Evolutionary conservation across 37 sponge, comb jelly and placozoan species (phyloP).

Genomic region (Halichondria panicea): DNA sequence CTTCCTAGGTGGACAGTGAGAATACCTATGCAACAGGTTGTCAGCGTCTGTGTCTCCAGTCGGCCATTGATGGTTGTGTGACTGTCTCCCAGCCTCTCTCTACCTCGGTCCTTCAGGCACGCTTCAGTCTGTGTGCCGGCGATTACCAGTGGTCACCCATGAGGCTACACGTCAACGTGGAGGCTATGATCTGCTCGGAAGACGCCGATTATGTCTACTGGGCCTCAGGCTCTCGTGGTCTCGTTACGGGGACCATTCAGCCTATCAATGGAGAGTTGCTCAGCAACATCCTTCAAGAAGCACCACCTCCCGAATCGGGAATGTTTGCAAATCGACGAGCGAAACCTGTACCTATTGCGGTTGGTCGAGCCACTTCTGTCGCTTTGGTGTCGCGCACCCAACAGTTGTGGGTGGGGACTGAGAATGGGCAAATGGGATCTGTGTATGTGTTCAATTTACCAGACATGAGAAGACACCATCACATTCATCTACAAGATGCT

Average conservation of each 20-base stretch:
- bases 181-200: constrained; percentile 55
- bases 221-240: constrained; percentile 82
- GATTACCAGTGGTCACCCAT: constrained; percentile 67
- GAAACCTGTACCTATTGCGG: constrained; percentile 74
- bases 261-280: constrained; percentile 43
- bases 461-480: constrained; percentile 72
- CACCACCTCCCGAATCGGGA: constrained; percentile 70
- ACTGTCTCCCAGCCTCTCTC: not conserved
- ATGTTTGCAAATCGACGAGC: constrained; percentile 70
- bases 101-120: constrained; percentile 13
- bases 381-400: constrained; percentile 56
- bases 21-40: constrained; percentile 48
- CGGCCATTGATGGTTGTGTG: constrained; percentile 55
- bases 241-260: constrained; percentile 73
- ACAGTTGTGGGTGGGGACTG: constrained; percentile 89
- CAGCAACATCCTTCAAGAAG: constrained; percentile 61
- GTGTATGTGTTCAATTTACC: constrained; percentile 84
- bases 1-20: not conserved
- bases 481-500: constrained; percentile 83
- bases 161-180: constrained; percentile 56
- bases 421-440: constrained; percentile 80
- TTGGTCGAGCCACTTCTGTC: constrained; percentile 74
- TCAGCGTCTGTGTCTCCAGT: constrained; percentile 75
- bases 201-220: constrained; percentile 66
- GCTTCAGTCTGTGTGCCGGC: constrained; percentile 79